Percentiles rank a stretch among this genome's conserved stretches.
These are phyloP conservation scores for Leptinotarsa juncta DNA, from an alignment of 2,888 invertebrate genomes.

Conservation along the genomic window DNA sequence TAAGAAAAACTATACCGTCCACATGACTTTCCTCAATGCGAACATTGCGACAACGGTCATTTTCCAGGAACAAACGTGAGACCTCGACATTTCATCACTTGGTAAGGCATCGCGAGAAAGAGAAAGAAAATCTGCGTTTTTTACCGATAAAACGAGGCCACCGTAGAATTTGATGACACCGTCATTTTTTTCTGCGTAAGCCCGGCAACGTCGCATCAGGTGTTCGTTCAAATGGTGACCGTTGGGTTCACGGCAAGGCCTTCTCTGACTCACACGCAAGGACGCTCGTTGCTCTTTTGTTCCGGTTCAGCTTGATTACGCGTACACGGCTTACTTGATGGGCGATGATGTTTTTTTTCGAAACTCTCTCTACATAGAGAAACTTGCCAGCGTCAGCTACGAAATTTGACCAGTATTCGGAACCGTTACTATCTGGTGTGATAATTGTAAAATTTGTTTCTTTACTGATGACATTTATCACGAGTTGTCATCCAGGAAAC, in stretches of 20 bases:
- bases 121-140: not conserved
- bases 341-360: conserved; percentile 5
- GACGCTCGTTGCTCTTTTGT: conserved; percentile 62
- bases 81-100: conserved; percentile 8
- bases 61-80: conserved; percentile 17
- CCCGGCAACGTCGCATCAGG: conserved; percentile 39
- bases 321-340: conserved; percentile 22
- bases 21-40: not conserved
- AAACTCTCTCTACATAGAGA: conserved; percentile 15
- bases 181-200: not conserved
- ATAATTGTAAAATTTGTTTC: too few species aligned
- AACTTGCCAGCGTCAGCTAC: not conserved
- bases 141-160: not conserved
- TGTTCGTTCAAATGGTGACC: conserved; percentile 36
- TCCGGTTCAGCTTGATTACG: conserved; percentile 54
- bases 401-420: too few species aligned
- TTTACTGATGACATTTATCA: too few species aligned
- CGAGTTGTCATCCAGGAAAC: too few species aligned
- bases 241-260: conserved; percentile 57
- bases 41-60: conserved; percentile 2
- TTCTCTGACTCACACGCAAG: conserved; percentile 63
- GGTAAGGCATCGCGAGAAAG: not conserved
- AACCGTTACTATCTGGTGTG: too few species aligned
- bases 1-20: not conserved
- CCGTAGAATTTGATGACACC: conserved; percentile 5